Evolutionary conservation across 2,797 vertebrate genomes (phyloP).

Genomic region (Micrastur ruficollis): DNA sequence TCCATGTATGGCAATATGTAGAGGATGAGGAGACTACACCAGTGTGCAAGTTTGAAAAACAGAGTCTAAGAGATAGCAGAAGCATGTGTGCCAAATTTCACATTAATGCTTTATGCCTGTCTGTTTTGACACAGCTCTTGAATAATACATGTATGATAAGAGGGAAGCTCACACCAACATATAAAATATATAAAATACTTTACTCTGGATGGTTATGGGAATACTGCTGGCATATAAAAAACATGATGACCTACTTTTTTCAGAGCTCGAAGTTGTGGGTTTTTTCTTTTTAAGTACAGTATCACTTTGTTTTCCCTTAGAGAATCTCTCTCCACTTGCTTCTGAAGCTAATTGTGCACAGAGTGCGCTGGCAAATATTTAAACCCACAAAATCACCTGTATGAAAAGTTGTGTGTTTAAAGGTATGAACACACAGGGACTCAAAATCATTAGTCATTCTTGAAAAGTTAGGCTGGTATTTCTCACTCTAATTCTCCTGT

Average conservation of each 20-base stretch:
- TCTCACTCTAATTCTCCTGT: not conserved
- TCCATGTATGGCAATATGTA: conserved; percentile 5
- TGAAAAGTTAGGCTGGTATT: not conserved
- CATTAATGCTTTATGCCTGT: conserved; percentile 38
- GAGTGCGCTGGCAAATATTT: not conserved
- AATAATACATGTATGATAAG: conserved; percentile 18
- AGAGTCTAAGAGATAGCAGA: not conserved
- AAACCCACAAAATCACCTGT: not conserved
- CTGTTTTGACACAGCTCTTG: conserved; percentile 14
- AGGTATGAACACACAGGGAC: not conserved
- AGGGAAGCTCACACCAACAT: not conserved
- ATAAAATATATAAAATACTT: conserved; percentile 32
- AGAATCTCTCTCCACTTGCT: not conserved
- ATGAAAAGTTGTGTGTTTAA: not conserved
- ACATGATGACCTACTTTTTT: conserved; percentile 40
- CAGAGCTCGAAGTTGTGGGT: not conserved
- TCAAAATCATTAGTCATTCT: not conserved
- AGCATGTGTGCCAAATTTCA: not conserved
- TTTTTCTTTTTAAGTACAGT: not conserved
- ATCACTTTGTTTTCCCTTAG: conserved; percentile 2
- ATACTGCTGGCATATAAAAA: not conserved
- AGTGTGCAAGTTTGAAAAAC: not conserved
- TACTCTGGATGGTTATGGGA: not conserved
- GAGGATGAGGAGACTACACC: not conserved
- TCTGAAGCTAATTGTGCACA: not conserved